These are phyloP conservation scores for Tanytarsus gracilentus DNA, from an alignment of 2,888 invertebrate genomes.

Conservation along the genomic window DNA sequence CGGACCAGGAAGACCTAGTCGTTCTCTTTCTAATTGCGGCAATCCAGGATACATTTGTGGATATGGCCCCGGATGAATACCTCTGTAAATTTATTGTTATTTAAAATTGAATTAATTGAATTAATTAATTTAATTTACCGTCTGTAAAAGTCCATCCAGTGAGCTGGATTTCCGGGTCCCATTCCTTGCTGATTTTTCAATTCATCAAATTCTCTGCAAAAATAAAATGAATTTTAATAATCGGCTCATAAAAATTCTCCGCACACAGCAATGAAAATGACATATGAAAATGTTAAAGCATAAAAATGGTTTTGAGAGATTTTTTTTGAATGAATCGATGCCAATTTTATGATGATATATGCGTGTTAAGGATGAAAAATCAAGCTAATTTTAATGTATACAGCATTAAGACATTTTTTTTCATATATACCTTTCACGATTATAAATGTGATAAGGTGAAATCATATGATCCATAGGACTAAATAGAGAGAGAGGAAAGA, in stretches of 20 bases:
- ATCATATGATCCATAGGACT: constrained; percentile 47
- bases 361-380: too few relatives aligned
- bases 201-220: constrained; percentile 67
- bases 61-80: constrained; percentile 55
- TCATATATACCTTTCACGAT: constrained; percentile 46
- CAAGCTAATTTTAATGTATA: too few relatives aligned
- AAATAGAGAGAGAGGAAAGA: constrained; percentile 29
- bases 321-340: not conserved
- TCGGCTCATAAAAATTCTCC: too few relatives aligned
- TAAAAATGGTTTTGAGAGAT: not conserved
- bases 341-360: too few relatives aligned
- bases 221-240: constrained; percentile 50
- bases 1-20: constrained; percentile 67
- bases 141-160: constrained; percentile 85
- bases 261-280: not conserved
- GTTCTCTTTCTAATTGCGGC: constrained; percentile 79
- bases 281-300: constrained; percentile 43
- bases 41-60: constrained; percentile 66
- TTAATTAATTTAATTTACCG: constrained; percentile 44
- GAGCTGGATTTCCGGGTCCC: constrained; percentile 57
- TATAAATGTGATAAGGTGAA: constrained; percentile 45
- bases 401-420: constrained; percentile 27
- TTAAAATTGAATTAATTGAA: not conserved
- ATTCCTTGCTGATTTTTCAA: constrained; percentile 57
- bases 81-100: constrained; percentile 38